Percentiles rank a stretch among this genome's conserved stretches.
Conservation (phyloP, 1,140 invertebrate species). For the Drosophila nigrodunni region DNA sequence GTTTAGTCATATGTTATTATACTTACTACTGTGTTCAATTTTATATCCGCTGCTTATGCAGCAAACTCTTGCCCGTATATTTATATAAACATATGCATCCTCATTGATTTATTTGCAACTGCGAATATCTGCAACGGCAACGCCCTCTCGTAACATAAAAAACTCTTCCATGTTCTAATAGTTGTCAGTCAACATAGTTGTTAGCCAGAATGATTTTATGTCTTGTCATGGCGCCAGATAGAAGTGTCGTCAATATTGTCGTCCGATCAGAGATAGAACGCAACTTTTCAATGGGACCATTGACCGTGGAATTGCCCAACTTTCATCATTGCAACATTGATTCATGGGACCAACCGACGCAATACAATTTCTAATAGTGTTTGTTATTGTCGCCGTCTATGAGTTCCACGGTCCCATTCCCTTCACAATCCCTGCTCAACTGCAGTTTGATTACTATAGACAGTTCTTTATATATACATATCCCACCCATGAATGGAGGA, state of each 20-base stretch:
- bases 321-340: slow-evolving; percentile 16
- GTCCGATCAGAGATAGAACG: slow-evolving; percentile 66
- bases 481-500: not conserved
- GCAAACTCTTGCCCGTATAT: not conserved
- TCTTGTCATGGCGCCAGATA: slow-evolving; percentile 41
- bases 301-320: not conserved
- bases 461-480: slow-evolving; percentile 23
- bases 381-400: slow-evolving; percentile 58
- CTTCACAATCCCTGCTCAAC: not conserved
- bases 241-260: slow-evolving; percentile 25
- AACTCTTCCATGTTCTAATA: slow-evolving; percentile 5
- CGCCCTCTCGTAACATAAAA: slow-evolving; percentile 37
- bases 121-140: slow-evolving; percentile 35
- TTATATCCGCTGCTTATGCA: slow-evolving; percentile 15
- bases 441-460: slow-evolving; percentile 45
- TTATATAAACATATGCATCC: not conserved
- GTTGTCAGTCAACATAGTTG: slow-evolving; percentile 43
- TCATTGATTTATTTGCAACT: slow-evolving; percentile 11
- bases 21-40: not conserved
- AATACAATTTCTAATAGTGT: slow-evolving; percentile 75
- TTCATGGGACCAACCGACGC: slow-evolving; percentile 38
- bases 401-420: slow-evolving; percentile 3
- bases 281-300: slow-evolving; percentile 7
- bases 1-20: not conserved
- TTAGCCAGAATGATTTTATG: slow-evolving; percentile 40